Base-by-base conservation (phyloP, 2,888 invertebrate species). In the Lasioglossum oenotherae region DNA sequence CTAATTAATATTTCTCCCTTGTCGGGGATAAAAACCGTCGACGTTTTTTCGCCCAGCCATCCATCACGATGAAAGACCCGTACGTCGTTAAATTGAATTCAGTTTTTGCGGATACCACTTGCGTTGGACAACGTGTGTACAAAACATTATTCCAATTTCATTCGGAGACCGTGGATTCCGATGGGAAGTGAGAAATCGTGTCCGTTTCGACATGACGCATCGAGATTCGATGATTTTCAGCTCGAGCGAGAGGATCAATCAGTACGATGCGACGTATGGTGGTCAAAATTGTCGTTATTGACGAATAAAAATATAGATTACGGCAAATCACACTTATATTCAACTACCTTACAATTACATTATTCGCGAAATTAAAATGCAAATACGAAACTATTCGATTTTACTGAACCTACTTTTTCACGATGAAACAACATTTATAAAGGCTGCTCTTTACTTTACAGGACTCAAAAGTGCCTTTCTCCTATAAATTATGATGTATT, bases 131-230 rank as follows among this genome's bases (percentile, higher is more conserved):
- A 67, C 67, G 67, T 67, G 67, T 67, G 67, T 23, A 35, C 64
- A 67, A 67, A 67, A 67, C 16, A 67, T 67, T 35, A 67, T 67
- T 35, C 35, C 35, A 67, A 67, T 67, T 67, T 67, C 8, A 35
- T 67, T 67, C 8, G 67, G 23, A 31, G 23, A 35, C 67, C 19
- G 35, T 35, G 8, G 35, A 67, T 67, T 19, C 67, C 35, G 23
- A 35, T 31, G 67, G 35, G 23, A 67, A 64, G 31, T 35, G 67
- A 19, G 67, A 67, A 35, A 67, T 35, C 35, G 35, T 67, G 67
- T 67, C 35, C 35, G 19, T 31, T 67, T 31, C 67, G 19, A 67
- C 67, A 35, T 67, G 67, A 35, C 67, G 67, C 31, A 35, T 35
- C 67, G 67, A 35, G 6, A 67, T 31, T 16, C 67, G 4, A 31